phyloP scores from a whole-genome alignment of 2,113 vertebrate genomes.

The Anhinga anhinga region DNA sequence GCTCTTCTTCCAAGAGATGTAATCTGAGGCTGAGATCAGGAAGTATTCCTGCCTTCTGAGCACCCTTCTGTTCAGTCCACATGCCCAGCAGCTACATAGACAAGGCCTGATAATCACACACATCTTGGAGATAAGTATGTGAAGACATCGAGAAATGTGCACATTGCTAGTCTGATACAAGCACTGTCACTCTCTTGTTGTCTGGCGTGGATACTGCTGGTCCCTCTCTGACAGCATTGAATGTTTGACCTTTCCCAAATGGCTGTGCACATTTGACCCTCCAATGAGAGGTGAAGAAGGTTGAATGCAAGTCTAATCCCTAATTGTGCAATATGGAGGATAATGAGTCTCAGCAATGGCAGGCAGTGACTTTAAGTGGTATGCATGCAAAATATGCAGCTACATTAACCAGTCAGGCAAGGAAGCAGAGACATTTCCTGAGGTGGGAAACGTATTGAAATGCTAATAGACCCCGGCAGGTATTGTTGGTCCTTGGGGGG shows the following conservation, averaged over 20 bases:
- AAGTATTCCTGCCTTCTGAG: neutral
- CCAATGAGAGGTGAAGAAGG: neutral
- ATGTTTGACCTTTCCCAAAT: conserved; percentile 20
- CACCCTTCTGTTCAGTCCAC: neutral
- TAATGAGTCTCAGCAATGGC: neutral
- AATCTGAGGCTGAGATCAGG: neutral
- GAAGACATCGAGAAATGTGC: neutral
- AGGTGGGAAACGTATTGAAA: conserved; percentile 58
- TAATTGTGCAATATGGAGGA: neutral
- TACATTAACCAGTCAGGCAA: conserved; percentile 13
- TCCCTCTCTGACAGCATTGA: neutral
- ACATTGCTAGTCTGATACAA: neutral
- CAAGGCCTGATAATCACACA: neutral
- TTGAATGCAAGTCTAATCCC: neutral
- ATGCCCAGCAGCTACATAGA: neutral
- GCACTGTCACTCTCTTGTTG: neutral
- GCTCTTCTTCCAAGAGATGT: neutral
- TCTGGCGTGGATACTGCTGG: neutral
- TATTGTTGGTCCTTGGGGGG: conserved; percentile 37
- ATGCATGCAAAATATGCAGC: conserved; percentile 17
- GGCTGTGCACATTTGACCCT: neutral
- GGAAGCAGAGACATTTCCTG: conserved; percentile 53
- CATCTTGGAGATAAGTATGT: neutral
- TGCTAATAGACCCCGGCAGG: conserved; percentile 52
- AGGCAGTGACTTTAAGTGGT: neutral